phyloP scores from a whole-genome alignment of 2,888 invertebrate genomes.

The Watsonalla binaria region DNA sequence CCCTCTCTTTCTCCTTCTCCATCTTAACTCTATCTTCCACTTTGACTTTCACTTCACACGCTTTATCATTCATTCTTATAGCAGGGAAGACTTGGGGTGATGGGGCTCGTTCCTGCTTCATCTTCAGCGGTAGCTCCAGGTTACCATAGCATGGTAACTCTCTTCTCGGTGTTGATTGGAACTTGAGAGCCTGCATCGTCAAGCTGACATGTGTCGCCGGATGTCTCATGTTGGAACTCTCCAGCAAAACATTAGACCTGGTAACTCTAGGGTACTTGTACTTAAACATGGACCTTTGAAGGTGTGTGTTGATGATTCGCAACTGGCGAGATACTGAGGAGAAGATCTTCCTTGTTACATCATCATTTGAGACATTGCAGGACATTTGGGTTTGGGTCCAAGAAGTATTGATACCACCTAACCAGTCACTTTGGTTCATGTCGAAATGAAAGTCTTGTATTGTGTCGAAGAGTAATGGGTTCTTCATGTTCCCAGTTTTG shows the following conservation, averaged over 20 bases:
- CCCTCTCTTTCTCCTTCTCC: constrained; percentile 31
- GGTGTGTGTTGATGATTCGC: constrained; percentile 62
- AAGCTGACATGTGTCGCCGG: constrained; percentile 56
- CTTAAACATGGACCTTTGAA: constrained; percentile 58
- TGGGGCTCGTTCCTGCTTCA: constrained; percentile 53
- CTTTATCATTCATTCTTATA: constrained; percentile 40
- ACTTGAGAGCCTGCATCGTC: constrained; percentile 57
- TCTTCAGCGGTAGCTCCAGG: constrained; percentile 63
- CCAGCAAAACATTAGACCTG: constrained; percentile 62
- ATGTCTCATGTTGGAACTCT: constrained; percentile 45
- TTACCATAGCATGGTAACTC: constrained; percentile 72
- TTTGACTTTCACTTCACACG: constrained; percentile 44
- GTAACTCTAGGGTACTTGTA: constrained; percentile 71
- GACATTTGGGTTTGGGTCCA: constrained; percentile 58
- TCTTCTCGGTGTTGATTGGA: constrained; percentile 60
- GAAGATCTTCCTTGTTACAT: constrained; percentile 57
- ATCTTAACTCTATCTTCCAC: constrained; percentile 44
- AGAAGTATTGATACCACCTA: constrained; percentile 51
- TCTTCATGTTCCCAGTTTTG: constrained; percentile 36
- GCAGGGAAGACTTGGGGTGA: constrained; percentile 48
- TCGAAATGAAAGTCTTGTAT: constrained; percentile 26
- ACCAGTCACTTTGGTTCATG: constrained; percentile 44
- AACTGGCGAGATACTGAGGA: constrained; percentile 66
- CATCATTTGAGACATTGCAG: constrained; percentile 47
- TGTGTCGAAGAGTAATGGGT: constrained; percentile 48